Base-by-base conservation (phyloP, 1,140 invertebrate genomes). In the Drosophila ercepeae region DNA sequence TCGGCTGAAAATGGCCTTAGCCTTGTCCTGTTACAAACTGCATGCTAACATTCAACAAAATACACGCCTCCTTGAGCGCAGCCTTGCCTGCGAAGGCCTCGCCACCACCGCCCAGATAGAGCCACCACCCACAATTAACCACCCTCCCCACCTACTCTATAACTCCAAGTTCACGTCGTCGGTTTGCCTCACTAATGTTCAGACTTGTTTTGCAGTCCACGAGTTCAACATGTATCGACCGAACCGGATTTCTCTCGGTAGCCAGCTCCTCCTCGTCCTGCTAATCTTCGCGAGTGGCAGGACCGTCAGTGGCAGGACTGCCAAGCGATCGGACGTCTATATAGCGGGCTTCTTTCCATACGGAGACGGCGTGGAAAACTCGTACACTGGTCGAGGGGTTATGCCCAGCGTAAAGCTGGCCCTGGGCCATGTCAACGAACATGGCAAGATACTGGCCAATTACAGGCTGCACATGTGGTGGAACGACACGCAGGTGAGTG, bases 321-420 rank as follows among this genome's bases (percentile, higher is more conserved):
- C 84, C 23, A 91, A 91, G 55, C 78, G 91, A 19, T 91, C 89
- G 2, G 96, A 97, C 86, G 95, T 97, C 34, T 97, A 97, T 92
- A 97, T 98, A 71, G 97, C 97, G 0, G 97, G 97, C 9, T 98
- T 98, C 92, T 98, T 98, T 86, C 97, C 97, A 0, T 96, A 96
- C 83, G 95, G 95, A 25, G 94, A 93, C 76, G 95, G 96, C 44
- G 95, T 97, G 1, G 94, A 95, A 72, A 94, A 95, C 71, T 94
- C 94, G 0, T 93, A 94, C 58, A 94, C 94, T 76, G 97, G 97
- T 45, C 94, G 96, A 19, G 97, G 97, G 9, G 97, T 98, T 3
- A 96, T 98, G 95, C 97, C 97, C 2, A 97, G 97, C 68, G 97
- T 98, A 14, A 96, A 97, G 91, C 92, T 98, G 63, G 97, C 97